phyloP scores from a whole-genome alignment of 2,888 invertebrate species.

The Nemapogon koenigi region DNA sequence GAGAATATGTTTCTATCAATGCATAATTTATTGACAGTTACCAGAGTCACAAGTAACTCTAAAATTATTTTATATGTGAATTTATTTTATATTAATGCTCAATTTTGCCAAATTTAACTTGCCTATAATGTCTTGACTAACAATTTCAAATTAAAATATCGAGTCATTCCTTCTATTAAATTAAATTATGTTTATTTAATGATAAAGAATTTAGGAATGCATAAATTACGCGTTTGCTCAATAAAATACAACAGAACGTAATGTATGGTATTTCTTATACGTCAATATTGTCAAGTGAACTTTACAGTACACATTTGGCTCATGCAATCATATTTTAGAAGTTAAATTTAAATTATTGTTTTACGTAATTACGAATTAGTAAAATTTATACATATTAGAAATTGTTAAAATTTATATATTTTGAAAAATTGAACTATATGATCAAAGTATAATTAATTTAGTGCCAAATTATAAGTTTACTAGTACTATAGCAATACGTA shows the following conservation, averaged over 20 bases:
- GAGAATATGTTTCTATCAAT: conserved; percentile 37
- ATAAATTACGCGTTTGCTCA: conserved; percentile 36
- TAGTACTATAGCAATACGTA: conserved; percentile 53
- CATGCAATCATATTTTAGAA: conserved; percentile 29
- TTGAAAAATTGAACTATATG: conserved; percentile 43
- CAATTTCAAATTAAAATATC: not conserved
- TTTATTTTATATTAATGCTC: conserved; percentile 40
- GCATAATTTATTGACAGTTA: conserved; percentile 48
- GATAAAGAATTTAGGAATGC: not conserved
- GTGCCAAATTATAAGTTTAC: conserved; percentile 66
- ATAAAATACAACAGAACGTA: conserved; percentile 28
- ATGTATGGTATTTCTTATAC: too few species aligned
- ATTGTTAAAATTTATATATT: conserved; percentile 33
- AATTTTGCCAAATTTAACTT: conserved; percentile 65
- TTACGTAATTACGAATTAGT: conserved; percentile 10
- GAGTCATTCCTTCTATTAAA: conserved; percentile 7
- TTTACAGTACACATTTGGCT: conserved; percentile 32
- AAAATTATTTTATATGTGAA: not conserved
- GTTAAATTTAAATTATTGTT: conserved; percentile 4
- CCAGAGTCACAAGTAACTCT: conserved; percentile 38
- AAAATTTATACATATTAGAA: conserved; percentile 31
- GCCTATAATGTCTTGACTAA: conserved; percentile 47
- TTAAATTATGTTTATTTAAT: not conserved
- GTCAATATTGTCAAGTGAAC: not conserved
- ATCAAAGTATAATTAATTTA: conserved; percentile 61